Conservation (phyloP, 2,888 invertebrate genomes). For the Cheilosia vernalis region DNA sequence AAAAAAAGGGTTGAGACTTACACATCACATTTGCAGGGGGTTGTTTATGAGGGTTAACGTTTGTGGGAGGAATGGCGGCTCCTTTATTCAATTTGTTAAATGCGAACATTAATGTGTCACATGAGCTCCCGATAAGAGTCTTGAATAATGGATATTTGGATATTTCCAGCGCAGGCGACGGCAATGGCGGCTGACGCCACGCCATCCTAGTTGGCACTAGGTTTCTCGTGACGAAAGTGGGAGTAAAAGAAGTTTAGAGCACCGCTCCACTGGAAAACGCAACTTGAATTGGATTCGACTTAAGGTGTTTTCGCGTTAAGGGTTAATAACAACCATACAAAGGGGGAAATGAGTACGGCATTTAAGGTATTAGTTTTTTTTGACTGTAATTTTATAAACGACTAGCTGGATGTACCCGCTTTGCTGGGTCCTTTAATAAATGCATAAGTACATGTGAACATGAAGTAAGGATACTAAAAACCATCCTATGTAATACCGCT, state of each 20-base stretch:
- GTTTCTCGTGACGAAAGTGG: neutral
- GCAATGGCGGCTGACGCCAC: neutral
- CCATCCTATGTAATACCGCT: too few relatives aligned
- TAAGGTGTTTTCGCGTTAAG: constrained; percentile 49
- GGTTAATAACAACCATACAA: constrained; percentile 39
- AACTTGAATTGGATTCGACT: constrained; percentile 70
- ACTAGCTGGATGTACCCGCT: too few relatives aligned
- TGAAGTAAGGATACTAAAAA: too few relatives aligned
- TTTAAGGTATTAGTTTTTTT: neutral
- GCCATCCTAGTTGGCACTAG: neutral
- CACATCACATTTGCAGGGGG: constrained; percentile 50
- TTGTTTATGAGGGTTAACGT: constrained; percentile 51
- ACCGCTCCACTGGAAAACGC: constrained; percentile 6
- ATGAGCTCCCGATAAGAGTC: constrained; percentile 69
- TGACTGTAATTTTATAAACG: too few relatives aligned
- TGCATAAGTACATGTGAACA: too few relatives aligned
- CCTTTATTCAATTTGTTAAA: constrained; percentile 73
- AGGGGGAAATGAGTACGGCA: constrained; percentile 25
- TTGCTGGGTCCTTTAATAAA: too few relatives aligned
- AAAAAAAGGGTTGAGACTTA: constrained; percentile 60
- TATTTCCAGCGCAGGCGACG: constrained; percentile 22
- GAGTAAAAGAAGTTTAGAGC: neutral
- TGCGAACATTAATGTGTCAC: constrained; percentile 72
- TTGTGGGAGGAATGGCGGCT: constrained; percentile 20
- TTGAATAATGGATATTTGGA: constrained; percentile 71